These are phyloP conservation scores for Columba guinea DNA, from an alignment of 2,797 vertebrate species.

Conservation along the genomic window DNA sequence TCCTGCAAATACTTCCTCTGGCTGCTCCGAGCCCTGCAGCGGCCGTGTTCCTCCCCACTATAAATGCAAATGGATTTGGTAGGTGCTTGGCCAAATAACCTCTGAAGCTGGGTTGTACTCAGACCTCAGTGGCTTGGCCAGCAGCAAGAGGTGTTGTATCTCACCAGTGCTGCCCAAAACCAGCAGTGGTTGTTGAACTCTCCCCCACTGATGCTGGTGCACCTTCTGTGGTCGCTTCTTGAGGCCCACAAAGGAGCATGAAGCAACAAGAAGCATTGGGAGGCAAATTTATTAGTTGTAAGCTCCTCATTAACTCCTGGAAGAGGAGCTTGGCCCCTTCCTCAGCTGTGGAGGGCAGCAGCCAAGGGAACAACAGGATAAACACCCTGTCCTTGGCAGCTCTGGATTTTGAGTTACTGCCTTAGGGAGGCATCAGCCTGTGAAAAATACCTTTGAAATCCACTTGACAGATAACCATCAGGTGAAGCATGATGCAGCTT, in stretches of 20 bases:
- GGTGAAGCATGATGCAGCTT: neutral
- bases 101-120: neutral
- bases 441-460: neutral
- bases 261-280: neutral
- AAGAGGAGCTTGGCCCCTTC: neutral
- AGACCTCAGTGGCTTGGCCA: neutral
- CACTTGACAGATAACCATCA: fast-evolving
- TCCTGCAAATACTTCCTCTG: neutral
- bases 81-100: neutral
- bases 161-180: neutral
- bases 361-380: neutral
- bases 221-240: fast-evolving
- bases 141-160: fast-evolving
- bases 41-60: neutral
- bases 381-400: neutral
- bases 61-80: neutral
- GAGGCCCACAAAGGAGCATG: fast-evolving
- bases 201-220: neutral
- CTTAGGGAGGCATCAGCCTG: neutral
- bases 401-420: neutral
- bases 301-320: neutral
- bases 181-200: neutral
- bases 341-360: neutral
- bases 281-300: neutral
- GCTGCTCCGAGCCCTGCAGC: neutral